phyloP scores from a whole-genome alignment of 2,888 invertebrate genomes.

The Drosophila diplacantha region DNA sequence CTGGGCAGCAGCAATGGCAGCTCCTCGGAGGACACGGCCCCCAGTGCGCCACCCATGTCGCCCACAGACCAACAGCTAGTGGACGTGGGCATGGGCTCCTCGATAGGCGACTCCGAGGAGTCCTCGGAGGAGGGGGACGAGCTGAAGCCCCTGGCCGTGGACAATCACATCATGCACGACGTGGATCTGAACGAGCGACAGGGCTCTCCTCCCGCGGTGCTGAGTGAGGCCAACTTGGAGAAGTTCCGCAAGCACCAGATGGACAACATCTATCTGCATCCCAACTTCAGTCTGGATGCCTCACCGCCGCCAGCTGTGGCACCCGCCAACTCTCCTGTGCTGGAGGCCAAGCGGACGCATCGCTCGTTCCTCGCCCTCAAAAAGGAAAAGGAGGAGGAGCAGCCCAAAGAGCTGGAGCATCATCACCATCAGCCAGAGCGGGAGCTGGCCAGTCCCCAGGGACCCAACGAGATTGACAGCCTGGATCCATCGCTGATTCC shows the following conservation, averaged over 20 bases:
- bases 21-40: conserved; percentile 38
- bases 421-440: conserved; percentile 11
- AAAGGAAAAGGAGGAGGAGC: conserved; percentile 50
- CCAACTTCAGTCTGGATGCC: conserved; percentile 66
- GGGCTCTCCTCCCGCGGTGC: conserved; percentile 48
- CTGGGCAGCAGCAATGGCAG: conserved; percentile 62
- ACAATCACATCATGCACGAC: conserved; percentile 75
- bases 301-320: conserved; percentile 69
- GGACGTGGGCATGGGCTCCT: conserved; percentile 73
- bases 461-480: conserved; percentile 73
- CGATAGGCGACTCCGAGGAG: conserved; percentile 73
- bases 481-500: conserved; percentile 79
- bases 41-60: conserved; percentile 59
- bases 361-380: conserved; percentile 71
- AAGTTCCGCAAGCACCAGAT: conserved; percentile 73
- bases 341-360: conserved; percentile 64
- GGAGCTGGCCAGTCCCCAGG: conserved; percentile 26
- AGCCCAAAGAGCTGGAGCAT: conserved; percentile 15
- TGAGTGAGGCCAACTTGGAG: conserved; percentile 75
- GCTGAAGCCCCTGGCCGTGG: conserved; percentile 76
- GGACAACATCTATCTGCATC: conserved; percentile 74
- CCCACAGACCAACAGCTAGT: conserved; percentile 67
- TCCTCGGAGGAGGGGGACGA: conserved; percentile 77
- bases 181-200: conserved; percentile 54
- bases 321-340: conserved; percentile 60